Evolutionary conservation across 2,888 invertebrate species (phyloP), one percentile per base, ranked within the genome.

Genomic region (Erynnis tages): DNA sequence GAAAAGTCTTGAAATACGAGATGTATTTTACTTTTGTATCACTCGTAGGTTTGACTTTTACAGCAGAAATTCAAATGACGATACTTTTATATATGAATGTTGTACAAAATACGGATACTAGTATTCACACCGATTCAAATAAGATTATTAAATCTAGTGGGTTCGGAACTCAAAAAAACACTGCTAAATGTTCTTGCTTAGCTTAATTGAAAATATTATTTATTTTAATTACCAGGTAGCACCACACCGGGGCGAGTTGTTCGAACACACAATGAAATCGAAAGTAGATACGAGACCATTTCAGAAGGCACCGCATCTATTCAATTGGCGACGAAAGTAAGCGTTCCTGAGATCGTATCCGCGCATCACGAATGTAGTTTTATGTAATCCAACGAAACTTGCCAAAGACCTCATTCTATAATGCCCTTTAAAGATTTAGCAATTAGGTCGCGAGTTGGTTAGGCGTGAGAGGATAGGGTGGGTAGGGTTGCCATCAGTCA

Each of bases 281-380:
- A 62, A 59, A 61, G 62, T 59, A 45, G 50, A 43, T 40, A 54
- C 56, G 43, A 34, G 32, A 49, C 55, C 55, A 47, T 56, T 56
- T 54, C 52, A 46, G 55, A 46, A 14, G 43, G 23, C 32, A 23
- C 43, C 54, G 49, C 50, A 53, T 50, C 45, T 49, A 34, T 52
- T 47, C 53, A 16, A 40, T 40, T 45, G 38, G 43, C 34, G 46
- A 37, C 48, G 57, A 61, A 56, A 54, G 56, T 56, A 55, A 57
- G 14, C 49, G 17, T 34, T 16, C 34, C 11, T 49, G 46, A 48
- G 69, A 68, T 69, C 65, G 45, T 55, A 67, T 69, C 66, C 52
- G 52, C 48, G 40, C 62, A 63, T 63, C 32, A 23, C 30, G 29
- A 37, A 11, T 19, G 30, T 45, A 23, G 8, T 30, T 48, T 40